Evolutionary conservation across 1,140 invertebrate species (phyloP).

Genomic region (Meteorus sp.): DNA sequence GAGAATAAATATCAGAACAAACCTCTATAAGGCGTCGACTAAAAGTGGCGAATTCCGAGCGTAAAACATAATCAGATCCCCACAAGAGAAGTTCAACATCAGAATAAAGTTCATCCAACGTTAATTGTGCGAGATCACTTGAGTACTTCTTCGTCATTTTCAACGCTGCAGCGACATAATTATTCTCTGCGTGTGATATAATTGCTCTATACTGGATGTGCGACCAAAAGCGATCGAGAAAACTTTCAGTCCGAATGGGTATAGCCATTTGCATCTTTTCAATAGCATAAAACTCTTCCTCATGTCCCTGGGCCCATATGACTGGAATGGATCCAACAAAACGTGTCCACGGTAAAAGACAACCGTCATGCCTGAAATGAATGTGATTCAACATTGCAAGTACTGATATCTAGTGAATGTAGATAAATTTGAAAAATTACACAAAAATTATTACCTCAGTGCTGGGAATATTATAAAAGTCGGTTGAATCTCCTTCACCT

Average conservation of each 20-base stretch:
- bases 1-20: conserved; percentile 11
- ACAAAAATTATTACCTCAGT: conserved; percentile 40
- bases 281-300: conserved; percentile 51
- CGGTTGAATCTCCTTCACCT: conserved; percentile 43
- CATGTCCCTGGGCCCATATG: conserved; percentile 46
- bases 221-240: conserved; percentile 42
- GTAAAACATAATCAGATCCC: conserved; percentile 46
- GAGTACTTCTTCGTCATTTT: conserved; percentile 38
- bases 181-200: conserved; percentile 35
- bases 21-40: conserved; percentile 47
- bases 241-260: conserved; percentile 40
- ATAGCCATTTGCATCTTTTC: conserved; percentile 47
- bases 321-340: conserved; percentile 48
- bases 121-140: conserved; percentile 26
- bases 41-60: conserved; percentile 45
- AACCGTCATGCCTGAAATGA: conserved; percentile 50
- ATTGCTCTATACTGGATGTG: conserved; percentile 39
- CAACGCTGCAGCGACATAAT: conserved; percentile 41
- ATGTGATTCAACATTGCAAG: conserved; percentile 17
- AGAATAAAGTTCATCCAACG: conserved; percentile 45
- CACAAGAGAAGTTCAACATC: conserved; percentile 50
- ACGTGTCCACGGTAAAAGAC: conserved; percentile 47
- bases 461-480: conserved; percentile 50
- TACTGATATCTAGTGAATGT: not conserved
- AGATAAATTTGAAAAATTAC: not conserved